Percentiles rank a stretch among this genome's conserved stretches.
phyloP scores from a whole-genome alignment of 2,888 invertebrate genomes.

The Epinotia demarniana region DNA sequence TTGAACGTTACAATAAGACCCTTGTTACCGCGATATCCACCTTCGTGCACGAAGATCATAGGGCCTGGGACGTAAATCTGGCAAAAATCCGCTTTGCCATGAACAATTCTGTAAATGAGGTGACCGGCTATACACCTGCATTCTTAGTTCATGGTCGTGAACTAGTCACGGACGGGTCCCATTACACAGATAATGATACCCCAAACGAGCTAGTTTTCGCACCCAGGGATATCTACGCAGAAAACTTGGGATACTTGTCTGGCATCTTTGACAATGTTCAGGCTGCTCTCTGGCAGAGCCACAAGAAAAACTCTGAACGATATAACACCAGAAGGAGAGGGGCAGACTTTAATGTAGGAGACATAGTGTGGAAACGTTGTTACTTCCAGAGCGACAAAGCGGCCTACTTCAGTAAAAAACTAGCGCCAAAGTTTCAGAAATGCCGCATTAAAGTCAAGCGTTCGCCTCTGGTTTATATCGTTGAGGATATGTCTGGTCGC shows the following conservation, averaged over 20 bases:
- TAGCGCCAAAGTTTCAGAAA: neutral
- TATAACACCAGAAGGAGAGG: neutral
- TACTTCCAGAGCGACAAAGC: neutral
- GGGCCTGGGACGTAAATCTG: no score
- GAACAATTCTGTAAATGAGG: no score
- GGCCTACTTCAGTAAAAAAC: neutral
- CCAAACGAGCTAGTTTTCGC: no score
- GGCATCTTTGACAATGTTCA: neutral
- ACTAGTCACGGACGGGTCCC: no score
- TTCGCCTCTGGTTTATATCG: neutral
- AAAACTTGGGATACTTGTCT: neutral
- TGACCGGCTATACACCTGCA: no score
- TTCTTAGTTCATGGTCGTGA: no score
- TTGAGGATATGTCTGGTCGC: neutral
- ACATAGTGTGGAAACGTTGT: neutral
- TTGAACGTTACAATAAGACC: no score
- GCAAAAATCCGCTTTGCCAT: no score
- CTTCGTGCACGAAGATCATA: no score
- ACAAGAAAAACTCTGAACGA: neutral
- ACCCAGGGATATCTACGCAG: neutral
- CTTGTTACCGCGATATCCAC: no score
- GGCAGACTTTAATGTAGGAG: neutral
- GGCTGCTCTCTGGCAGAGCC: neutral
- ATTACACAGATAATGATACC: no score
- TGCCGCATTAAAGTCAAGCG: constrained; percentile 1